Base-by-base conservation (phyloP, 1,140 invertebrate genomes). In the Euwallacea fornicatus region DNA sequence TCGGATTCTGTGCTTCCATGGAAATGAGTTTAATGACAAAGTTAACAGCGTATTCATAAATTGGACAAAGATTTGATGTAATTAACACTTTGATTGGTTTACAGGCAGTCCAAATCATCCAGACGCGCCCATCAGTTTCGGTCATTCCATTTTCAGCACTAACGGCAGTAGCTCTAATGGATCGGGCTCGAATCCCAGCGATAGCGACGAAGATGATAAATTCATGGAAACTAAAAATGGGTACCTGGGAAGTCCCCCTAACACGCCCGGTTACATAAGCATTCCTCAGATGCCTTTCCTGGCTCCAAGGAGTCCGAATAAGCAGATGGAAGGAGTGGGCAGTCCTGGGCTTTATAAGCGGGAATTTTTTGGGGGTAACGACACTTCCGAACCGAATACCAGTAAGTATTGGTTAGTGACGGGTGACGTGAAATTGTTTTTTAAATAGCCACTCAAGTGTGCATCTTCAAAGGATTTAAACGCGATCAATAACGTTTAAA, bases 341-440 rank as follows among this genome's bases (percentile, higher is more conserved):
- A 85, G 85, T 66, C 83, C 85, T n/a, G 83, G 80, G 46, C 80
- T 80, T 21, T 85, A 81, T 72, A 83, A 82, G 73, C 77, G 87
- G 74, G 90, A 91, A 81, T 92, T 91, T 80, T 92, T 91, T 76
- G 89, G 90, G 0, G 89, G 84, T 75, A 90, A 84, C 74, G 91
- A 91, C 76, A 87, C 90, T 75, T 86, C 89, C 1, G 90, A 93
- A 82, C 90, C 91, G 33, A 92, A 92, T 80, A 92, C 91, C 80
- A 92, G 90, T 92, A 81, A 87, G 90, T 86, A 63, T 21, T 50
- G 13, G 13, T 50, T 50, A 11, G n/a, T n/a, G 21, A 33, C 21
- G 21, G 1, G 21, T 33, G 21, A 33, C 21, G 21, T 33, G 21
- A 4, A 33, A 33, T 33, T 33, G 21, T 33, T 33, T 33, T 33